Conservation (phyloP, 2,888 invertebrate species). For the Apodemia mormo region DNA sequence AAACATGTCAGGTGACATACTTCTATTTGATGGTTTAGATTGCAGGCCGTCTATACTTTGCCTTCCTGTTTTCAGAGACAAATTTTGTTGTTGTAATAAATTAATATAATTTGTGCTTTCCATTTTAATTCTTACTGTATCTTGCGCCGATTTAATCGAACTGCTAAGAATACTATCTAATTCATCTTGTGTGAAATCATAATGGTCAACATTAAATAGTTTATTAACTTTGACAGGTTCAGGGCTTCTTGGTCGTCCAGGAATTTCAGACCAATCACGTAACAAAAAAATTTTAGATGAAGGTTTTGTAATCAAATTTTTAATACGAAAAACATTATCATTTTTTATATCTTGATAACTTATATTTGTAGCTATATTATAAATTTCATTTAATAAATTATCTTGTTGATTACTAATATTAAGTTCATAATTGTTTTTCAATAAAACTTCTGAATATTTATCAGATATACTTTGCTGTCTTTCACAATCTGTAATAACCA, state of each 20-base stretch:
- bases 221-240: conserved; percentile 36
- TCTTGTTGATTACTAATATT: conserved; percentile 26
- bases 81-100: neutral
- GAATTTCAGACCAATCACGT: conserved; percentile 83
- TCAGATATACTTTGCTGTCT: conserved; percentile 57
- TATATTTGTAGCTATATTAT: conserved; percentile 53
- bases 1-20: conserved; percentile 73
- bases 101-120: conserved; percentile 21
- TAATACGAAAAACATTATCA: conserved; percentile 64
- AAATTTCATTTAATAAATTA: conserved; percentile 40
- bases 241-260: conserved; percentile 84
- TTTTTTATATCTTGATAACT: conserved; percentile 52
- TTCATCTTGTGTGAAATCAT: conserved; percentile 60
- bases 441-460: conserved; percentile 62
- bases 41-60: neutral
- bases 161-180: conserved; percentile 66
- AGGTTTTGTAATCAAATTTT: conserved; percentile 66
- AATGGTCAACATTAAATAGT: conserved; percentile 53
- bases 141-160: conserved; percentile 48
- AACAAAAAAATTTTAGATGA: conserved; percentile 64
- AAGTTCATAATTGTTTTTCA: conserved; percentile 34
- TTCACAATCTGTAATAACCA: conserved; percentile 51
- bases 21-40: conserved; percentile 40
- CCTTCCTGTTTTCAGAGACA: neutral
- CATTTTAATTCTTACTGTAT: conserved; percentile 42